Base-by-base conservation (phyloP, 2,113 vertebrate genomes). In the Albula goreensis region DNA sequence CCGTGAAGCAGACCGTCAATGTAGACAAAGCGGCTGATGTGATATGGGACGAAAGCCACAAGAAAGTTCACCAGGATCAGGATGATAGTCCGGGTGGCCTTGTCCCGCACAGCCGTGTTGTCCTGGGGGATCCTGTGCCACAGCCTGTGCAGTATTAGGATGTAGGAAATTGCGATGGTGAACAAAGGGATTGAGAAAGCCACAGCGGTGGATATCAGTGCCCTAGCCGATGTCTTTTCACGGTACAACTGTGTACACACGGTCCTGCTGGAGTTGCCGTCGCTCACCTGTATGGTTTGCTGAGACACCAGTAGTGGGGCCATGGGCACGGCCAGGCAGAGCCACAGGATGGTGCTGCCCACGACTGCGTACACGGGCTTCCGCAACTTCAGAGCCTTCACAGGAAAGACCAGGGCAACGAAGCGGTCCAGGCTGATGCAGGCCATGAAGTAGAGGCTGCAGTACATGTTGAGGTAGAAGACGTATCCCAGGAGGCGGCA, bases 391-490 rank as follows among this genome's bases (percentile, higher is more conserved):
- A 52, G 87, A 2, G 91, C 91, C 53, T 80, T 91, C 83, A 94
- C n/a, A 0, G 94, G 92, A 0, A 95, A 52, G 81, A 91, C 90
- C 74, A 94, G 86, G 81, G 94, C 94, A 25, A 95, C 22, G 50
- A 94, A 89, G 82, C 95, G 93, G 83, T 95, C 94, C 19, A 95
- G 82, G 82, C 94, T 94, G 86, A 95, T 95, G 77, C 92, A 93
- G 56, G 92, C 92, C 91, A 95, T 94, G 13, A 95, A 82, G 83
- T 93, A 96, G 41, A 96, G 88, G 84, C 95, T 95, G 86, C 95
- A 93, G 90, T 96, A 95, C 91, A 96, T 92, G 89, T 95, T 95
- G 1, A 96, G 85, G 83, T 94, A 94, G 85, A 96, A 95, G 10
- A 96, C 91, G 88, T 94, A 95, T 49, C 94, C 93, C n/a, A 90